These are phyloP conservation scores for Cliona cf. orientalis DNA, from an alignment of 37 sponge, comb jelly and placozoan genomes.

Conservation along the genomic window DNA sequence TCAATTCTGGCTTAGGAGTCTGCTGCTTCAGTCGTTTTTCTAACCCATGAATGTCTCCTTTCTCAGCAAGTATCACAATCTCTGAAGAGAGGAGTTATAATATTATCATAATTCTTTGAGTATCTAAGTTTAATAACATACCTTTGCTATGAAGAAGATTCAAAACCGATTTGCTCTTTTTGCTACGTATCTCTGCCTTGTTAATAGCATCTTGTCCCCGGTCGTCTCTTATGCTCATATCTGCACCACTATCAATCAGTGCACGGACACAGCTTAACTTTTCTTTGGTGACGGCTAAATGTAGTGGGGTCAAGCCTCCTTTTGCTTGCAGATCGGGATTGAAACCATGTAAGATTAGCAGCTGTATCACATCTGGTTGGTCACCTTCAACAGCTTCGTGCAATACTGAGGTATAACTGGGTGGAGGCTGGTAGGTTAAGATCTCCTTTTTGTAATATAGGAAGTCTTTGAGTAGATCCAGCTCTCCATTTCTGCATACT, in stretches of 20 bases:
- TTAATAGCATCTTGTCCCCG: constrained; percentile 41
- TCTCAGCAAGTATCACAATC: constrained; percentile 25
- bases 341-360: constrained; percentile 59
- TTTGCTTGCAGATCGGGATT: constrained; percentile 54
- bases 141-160: constrained; percentile 77
- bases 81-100: constrained; percentile 29
- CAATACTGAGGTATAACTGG: constrained; percentile 64
- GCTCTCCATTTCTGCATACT: constrained; percentile 60
- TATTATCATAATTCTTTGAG: background rate
- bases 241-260: constrained; percentile 67
- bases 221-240: constrained; percentile 55
- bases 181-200: constrained; percentile 61
- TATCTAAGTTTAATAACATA: constrained; percentile 7
- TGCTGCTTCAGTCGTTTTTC: constrained; percentile 39
- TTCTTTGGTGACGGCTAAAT: constrained; percentile 63
- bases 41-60: constrained; percentile 8
- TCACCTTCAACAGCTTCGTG: constrained; percentile 85
- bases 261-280: constrained; percentile 58
- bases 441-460: constrained; percentile 48
- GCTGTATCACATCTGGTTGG: constrained; percentile 68
- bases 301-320: constrained; percentile 71
- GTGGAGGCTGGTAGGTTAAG: constrained; percentile 14
- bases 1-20: constrained; percentile 12
- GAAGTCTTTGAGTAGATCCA: constrained; percentile 31
- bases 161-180: constrained; percentile 55